phyloP scores from a whole-genome alignment of 2,113 vertebrate species.

The Monopterus albus region DNA sequence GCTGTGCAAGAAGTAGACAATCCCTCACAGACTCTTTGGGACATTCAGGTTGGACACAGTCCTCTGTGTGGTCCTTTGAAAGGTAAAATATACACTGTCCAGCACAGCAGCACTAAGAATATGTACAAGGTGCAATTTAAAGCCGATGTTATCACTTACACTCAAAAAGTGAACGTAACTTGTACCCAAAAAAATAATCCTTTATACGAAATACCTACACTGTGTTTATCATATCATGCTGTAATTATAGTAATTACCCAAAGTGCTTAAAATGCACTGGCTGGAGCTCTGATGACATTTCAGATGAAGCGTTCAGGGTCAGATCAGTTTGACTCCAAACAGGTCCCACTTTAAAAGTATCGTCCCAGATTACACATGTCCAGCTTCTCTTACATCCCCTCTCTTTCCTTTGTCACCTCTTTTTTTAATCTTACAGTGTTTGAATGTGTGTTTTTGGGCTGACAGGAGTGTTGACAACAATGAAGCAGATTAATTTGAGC shows the following conservation, averaged over 20 bases:
- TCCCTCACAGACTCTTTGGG: no score
- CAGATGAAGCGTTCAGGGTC: neutral
- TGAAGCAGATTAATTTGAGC: neutral
- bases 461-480: neutral
- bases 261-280: neutral
- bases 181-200: no score
- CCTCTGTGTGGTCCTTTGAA: neutral
- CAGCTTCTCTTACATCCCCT: neutral
- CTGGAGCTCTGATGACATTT: constrained; percentile 5
- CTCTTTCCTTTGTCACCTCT: no score
- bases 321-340: neutral
- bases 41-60: no score
- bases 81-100: no score
- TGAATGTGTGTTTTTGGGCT: neutral
- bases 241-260: constrained; percentile 40
- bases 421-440: no score
- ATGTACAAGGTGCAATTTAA: no score
- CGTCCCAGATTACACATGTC: no score
- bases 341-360: no score
- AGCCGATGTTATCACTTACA: neutral
- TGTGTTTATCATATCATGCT: constrained; percentile 23
- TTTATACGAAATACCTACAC: neutral
- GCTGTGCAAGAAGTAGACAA: no score
- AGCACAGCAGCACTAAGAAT: neutral
- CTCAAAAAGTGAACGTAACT: no score